Conservation (phyloP, 35 echinoderm and acorn worm species). For the Ophioderma brevispina region DNA sequence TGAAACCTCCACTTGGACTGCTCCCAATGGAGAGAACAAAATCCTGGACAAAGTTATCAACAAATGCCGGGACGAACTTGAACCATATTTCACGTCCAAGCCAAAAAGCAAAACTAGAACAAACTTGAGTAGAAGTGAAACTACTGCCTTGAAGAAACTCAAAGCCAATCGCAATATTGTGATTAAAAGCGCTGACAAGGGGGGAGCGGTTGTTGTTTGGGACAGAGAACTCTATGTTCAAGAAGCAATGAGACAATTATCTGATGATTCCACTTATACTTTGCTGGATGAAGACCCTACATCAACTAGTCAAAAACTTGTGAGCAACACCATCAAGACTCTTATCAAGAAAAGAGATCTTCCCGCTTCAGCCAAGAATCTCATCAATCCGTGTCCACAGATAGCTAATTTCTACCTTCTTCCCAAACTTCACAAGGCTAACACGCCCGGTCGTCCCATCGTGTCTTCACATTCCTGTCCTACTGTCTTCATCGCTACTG, state of each 20-base stretch:
- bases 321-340: no score
- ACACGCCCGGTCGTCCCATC: conserved; percentile 38
- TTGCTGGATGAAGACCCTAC: no score
- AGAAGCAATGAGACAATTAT: background rate
- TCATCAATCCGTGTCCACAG: no score
- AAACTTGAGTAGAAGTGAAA: background rate
- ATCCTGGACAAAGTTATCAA: background rate
- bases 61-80: background rate
- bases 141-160: background rate
- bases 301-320: no score
- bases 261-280: no score
- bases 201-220: conserved; percentile 29
- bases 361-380: background rate
- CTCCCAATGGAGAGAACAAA: background rate
- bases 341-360: background rate
- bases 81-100: background rate
- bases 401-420: conserved; percentile 38
- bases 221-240: background rate
- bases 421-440: conserved; percentile 25
- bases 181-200: conserved; percentile 21
- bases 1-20: background rate
- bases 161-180: background rate
- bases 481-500: conserved; percentile 20
- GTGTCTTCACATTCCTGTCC: no score
- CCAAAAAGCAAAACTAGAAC: background rate